phyloP scores from a whole-genome alignment of 1,140 invertebrate species.

The Drosophila nannoptera region DNA sequence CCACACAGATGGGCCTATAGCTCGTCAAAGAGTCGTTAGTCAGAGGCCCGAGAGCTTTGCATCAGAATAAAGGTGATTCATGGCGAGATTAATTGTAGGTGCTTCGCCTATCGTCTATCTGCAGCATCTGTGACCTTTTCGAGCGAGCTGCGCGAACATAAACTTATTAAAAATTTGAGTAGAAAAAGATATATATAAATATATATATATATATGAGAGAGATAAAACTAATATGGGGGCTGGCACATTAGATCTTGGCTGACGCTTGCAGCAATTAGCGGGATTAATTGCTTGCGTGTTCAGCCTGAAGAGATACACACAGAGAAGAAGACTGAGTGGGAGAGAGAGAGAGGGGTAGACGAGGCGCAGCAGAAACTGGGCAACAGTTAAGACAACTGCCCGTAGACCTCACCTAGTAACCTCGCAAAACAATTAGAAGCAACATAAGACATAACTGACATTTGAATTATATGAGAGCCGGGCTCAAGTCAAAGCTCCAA shows the following conservation, averaged over 20 bases:
- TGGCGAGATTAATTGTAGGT: not conserved
- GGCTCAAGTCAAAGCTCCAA: constrained; percentile 15
- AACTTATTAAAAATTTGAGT: not conserved
- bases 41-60: not conserved
- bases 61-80: too few relatives aligned
- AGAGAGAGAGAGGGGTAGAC: not conserved
- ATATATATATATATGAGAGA: constrained; percentile 3
- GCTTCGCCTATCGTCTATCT: constrained; percentile 6
- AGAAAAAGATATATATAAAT: too few relatives aligned
- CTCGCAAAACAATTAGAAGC: constrained; percentile 68
- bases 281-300: constrained; percentile 65
- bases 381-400: not conserved
- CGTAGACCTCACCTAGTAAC: constrained; percentile 64
- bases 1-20: not conserved
- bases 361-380: constrained; percentile 10
- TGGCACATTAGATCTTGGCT: constrained; percentile 43
- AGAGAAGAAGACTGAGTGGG: not conserved
- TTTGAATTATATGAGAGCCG: constrained; percentile 49
- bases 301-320: not conserved
- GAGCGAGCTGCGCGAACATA: constrained; percentile 4
- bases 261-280: constrained; percentile 56
- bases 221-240: constrained; percentile 28
- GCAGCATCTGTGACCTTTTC: constrained; percentile 34
- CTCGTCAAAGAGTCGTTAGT: not conserved
- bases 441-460: constrained; percentile 51